Conservation (phyloP, 2,888 invertebrate genomes). For the Philereme vetulata region DNA sequence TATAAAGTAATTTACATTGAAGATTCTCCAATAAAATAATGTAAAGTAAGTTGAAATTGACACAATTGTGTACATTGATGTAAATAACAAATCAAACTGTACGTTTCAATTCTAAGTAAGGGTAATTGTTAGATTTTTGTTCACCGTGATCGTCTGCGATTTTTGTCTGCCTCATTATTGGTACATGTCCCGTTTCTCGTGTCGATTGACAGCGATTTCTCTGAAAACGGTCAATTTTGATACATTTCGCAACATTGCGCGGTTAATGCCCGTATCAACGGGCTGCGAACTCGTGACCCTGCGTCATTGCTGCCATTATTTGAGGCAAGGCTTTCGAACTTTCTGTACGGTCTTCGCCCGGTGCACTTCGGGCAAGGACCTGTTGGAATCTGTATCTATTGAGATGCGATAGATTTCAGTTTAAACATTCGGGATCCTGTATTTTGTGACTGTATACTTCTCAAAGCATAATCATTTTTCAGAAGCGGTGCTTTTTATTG, state of each 20-base stretch:
- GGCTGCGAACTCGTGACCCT: slow-evolving; percentile 60
- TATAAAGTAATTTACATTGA: too few species aligned
- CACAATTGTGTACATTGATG: too few species aligned
- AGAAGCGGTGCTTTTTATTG: too few species aligned
- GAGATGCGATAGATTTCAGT: background rate
- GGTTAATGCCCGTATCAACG: slow-evolving; percentile 54
- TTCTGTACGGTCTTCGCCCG: slow-evolving; percentile 2
- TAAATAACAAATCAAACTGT: too few species aligned
- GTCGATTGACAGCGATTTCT: slow-evolving; percentile 7
- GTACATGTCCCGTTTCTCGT: slow-evolving; percentile 6
- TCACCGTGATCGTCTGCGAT: too few species aligned
- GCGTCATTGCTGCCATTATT: slow-evolving; percentile 52
- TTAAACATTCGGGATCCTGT: background rate
- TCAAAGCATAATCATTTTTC: too few species aligned
- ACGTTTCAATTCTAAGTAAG: background rate
- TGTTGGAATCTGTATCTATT: background rate
- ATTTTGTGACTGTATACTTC: too few species aligned
- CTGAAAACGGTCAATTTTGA: slow-evolving; percentile 8
- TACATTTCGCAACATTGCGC: slow-evolving; percentile 46
- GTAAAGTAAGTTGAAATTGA: too few species aligned
- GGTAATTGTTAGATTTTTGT: background rate
- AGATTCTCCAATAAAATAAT: too few species aligned
- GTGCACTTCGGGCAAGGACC: too few species aligned
- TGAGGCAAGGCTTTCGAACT: slow-evolving; percentile 9
- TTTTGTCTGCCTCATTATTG: slow-evolving; percentile 11